A percentile compares a stretch with the other conserved stretches of the same genome.
Conservation (phyloP, 2,113 vertebrate species). For the Pithys albifrons region DNA sequence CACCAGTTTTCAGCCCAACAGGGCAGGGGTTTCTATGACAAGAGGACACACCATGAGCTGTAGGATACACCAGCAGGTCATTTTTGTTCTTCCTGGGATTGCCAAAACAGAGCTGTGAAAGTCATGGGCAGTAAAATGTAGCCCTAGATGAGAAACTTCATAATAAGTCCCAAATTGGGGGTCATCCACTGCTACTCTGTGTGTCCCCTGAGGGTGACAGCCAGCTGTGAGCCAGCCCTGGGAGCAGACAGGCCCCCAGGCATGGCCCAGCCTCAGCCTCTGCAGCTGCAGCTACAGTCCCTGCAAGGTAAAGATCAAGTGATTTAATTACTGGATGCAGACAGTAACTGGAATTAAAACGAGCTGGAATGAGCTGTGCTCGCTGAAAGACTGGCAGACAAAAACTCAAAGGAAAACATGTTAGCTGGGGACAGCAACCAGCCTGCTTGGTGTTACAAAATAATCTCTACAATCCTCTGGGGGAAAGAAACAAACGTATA, state of each 20-base stretch:
- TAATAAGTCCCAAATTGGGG: not conserved
- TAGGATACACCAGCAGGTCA: fast-evolving
- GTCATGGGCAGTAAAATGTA: not conserved
- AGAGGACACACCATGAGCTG: fast-evolving
- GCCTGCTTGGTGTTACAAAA: not conserved
- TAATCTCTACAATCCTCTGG: fast-evolving
- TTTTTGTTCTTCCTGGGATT: not conserved
- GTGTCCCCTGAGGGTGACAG: not conserved
- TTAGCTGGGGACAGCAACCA: not conserved
- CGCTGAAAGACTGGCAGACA: not conserved
- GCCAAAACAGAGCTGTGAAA: not conserved
- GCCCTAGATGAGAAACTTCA: not conserved
- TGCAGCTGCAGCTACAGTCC: not conserved
- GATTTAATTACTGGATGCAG: conserved; percentile 5
- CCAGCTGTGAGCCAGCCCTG: not conserved
- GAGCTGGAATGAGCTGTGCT: not conserved
- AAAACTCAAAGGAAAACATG: not conserved
- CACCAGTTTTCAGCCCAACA: not conserved
- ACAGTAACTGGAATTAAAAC: not conserved
- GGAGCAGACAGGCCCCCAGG: not conserved
- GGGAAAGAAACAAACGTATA: not conserved
- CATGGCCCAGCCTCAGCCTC: not conserved
- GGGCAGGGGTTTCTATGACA: not conserved
- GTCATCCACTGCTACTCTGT: fast-evolving
- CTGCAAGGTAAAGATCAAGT: not conserved